phyloP scores from a whole-genome alignment of 2,888 invertebrate genomes.

The Microchrysa polita region DNA sequence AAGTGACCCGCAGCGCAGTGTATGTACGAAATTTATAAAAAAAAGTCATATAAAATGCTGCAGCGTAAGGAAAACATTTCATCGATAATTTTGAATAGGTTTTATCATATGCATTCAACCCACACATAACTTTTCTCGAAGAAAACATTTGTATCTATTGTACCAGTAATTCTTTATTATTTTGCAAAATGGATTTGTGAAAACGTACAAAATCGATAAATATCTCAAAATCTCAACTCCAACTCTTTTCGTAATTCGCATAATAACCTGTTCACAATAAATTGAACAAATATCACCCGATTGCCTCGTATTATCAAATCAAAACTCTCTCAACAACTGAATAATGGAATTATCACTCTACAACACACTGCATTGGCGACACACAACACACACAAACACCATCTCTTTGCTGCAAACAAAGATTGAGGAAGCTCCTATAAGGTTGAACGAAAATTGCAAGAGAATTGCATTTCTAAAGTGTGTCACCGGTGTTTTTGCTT shows the following conservation, averaged over 20 bases:
- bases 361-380: background rate
- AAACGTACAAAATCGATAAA: background rate
- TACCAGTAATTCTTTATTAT: background rate
- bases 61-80: too few relatives aligned
- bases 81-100: too few relatives aligned
- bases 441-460: background rate
- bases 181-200: background rate
- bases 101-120: too few relatives aligned
- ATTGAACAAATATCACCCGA: slow-evolving; percentile 7
- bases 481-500: slow-evolving; percentile 21
- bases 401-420: background rate
- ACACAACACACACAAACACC: background rate
- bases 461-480: slow-evolving; percentile 1
- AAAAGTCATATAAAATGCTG: too few relatives aligned
- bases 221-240: background rate
- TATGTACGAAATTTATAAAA: too few relatives aligned
- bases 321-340: background rate
- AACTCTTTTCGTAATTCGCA: background rate
- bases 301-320: slow-evolving; percentile 12
- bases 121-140: background rate
- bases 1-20: too few relatives aligned
- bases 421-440: background rate
- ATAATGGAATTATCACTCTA: slow-evolving; percentile 11
- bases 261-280: background rate
- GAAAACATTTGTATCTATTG: background rate